Evolutionary conservation across 2,113 vertebrate species (phyloP).

Genomic region (Melospiza melodia): DNA sequence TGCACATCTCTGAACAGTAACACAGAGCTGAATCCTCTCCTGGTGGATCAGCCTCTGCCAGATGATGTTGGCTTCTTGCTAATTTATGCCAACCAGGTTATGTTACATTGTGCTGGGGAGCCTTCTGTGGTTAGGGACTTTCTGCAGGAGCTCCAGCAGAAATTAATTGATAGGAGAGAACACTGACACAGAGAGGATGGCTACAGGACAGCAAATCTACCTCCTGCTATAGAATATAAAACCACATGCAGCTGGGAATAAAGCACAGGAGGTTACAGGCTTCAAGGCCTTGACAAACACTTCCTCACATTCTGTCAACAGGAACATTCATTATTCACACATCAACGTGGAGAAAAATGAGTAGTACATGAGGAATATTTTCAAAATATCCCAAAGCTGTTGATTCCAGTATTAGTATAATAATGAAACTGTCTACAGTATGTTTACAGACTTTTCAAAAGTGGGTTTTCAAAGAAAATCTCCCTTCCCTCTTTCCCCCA

Average conservation of each 20-base stretch:
- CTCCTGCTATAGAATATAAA: neutral
- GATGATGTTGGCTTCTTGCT: neutral
- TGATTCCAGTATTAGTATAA: neutral
- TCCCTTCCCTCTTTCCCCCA: neutral
- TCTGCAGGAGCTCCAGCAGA: neutral
- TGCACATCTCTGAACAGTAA: neutral
- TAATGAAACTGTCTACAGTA: neutral
- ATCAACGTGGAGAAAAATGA: neutral
- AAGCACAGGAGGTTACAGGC: neutral
- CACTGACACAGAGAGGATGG: neutral
- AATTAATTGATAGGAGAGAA: neutral
- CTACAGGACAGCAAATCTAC: neutral
- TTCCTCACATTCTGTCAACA: neutral
- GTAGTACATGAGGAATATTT: neutral
- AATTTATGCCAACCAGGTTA: neutral
- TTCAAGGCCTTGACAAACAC: neutral
- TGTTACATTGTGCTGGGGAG: neutral
- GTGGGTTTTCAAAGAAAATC: neutral
- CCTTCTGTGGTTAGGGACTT: neutral
- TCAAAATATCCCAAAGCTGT: neutral
- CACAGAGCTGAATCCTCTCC: neutral
- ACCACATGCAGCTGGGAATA: neutral
- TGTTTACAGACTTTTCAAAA: neutral
- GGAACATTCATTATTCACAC: neutral
- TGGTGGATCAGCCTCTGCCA: neutral